These are phyloP conservation scores for Serranochromis macrocephalus DNA, from an alignment of 2,113 vertebrate genomes.

Conservation along the genomic window DNA sequence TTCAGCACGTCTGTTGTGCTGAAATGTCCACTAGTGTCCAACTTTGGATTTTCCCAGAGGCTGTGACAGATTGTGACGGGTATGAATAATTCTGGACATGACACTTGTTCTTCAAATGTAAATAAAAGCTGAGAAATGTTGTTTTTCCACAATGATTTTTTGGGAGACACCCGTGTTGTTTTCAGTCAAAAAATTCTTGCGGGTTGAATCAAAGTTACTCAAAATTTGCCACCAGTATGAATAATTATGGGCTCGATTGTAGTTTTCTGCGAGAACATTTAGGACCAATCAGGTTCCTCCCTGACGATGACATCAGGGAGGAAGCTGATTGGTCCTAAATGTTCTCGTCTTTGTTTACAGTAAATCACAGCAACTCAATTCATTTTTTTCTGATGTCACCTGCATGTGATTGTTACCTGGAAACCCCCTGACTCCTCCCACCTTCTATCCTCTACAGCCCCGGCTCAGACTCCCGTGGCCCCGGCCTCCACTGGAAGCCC, in stretches of 20 bases:
- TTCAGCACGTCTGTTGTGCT: neutral
- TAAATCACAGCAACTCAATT: neutral
- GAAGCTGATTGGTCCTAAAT: neutral
- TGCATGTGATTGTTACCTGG: neutral
- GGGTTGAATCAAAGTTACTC: neutral
- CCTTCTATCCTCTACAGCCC: neutral
- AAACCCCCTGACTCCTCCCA: neutral
- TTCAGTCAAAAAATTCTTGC: neutral
- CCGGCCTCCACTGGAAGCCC: conserved; percentile 53
- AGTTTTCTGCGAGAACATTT: neutral
- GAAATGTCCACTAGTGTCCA: neutral
- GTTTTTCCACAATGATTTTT: rapidly evolving
- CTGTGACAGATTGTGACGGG: neutral
- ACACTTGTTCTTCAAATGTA: neutral
- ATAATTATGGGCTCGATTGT: neutral
- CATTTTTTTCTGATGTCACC: neutral
- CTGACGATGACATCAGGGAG: neutral
- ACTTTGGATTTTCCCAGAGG: neutral
- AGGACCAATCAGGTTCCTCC: neutral
- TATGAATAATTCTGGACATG: neutral
- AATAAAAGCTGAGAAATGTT: neutral
- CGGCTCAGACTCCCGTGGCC: conserved; percentile 53
- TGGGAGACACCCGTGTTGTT: neutral
- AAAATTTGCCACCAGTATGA: rapidly evolving
- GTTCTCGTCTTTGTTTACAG: neutral